A percentile compares a stretch with the other conserved stretches of the same genome.
Conservation (phyloP, 1,140 invertebrate genomes). For the Gonioctena quinquepunctata region DNA sequence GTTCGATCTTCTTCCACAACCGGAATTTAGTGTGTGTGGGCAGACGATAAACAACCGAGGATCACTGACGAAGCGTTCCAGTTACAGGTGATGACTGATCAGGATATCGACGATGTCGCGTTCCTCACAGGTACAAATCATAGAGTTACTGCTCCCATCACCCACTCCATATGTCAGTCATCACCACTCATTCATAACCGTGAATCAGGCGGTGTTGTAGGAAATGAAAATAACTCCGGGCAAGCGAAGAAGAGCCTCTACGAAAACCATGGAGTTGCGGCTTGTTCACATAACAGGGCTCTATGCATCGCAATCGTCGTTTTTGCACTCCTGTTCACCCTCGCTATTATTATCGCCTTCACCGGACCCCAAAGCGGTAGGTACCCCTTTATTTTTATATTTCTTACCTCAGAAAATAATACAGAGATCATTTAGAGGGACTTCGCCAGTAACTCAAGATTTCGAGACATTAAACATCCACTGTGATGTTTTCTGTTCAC, state of each 20-base stretch:
- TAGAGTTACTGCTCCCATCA: constrained; percentile 44
- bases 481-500: too few relatives aligned
- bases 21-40: background rate
- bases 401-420: too few relatives aligned
- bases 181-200: constrained; percentile 50
- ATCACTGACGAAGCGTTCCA: constrained; percentile 55
- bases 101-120: constrained; percentile 90
- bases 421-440: too few relatives aligned
- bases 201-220: constrained; percentile 60
- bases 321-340: constrained; percentile 76
- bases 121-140: constrained; percentile 79
- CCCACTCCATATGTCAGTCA: constrained; percentile 48
- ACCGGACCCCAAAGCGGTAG: constrained; percentile 78
- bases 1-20: background rate
- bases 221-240: constrained; percentile 67
- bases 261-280: constrained; percentile 76
- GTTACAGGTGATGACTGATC: constrained; percentile 71
- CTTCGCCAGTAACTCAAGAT: too few relatives aligned
- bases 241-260: constrained; percentile 72
- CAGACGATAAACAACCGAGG: constrained; percentile 49
- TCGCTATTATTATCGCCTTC: constrained; percentile 87
- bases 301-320: constrained; percentile 77
- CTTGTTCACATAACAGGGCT: constrained; percentile 85
- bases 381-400: constrained; percentile 20
- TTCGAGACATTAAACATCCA: too few relatives aligned